Conservation (phyloP, 1,140 invertebrate genomes). For the Drosophila ironensis region DNA sequence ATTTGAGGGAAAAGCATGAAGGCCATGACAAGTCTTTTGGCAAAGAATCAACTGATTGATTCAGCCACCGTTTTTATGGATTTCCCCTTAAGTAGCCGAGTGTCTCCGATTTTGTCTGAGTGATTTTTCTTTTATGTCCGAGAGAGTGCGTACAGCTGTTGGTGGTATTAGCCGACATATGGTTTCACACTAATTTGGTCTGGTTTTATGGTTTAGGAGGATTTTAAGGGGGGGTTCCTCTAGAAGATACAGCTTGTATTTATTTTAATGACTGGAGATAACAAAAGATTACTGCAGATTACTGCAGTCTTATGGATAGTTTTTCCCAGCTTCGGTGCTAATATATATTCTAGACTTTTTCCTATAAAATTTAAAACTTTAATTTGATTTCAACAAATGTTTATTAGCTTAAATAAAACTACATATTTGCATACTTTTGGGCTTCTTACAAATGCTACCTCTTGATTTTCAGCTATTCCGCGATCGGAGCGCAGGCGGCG, state of each 20-base stretch:
- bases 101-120: neutral
- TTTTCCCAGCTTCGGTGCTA: too few relatives aligned
- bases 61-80: conserved; percentile 26
- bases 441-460: neutral
- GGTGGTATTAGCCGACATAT: conserved; percentile 6
- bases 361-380: too few relatives aligned
- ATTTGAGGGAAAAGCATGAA: neutral
- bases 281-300: too few relatives aligned
- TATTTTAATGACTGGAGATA: neutral
- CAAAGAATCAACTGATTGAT: conserved; percentile 31
- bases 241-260: too few relatives aligned
- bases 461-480: neutral
- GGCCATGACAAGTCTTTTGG: conserved; percentile 53
- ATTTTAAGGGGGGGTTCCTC: conserved; percentile 48
- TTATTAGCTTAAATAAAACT: too few relatives aligned
- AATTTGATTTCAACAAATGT: too few relatives aligned
- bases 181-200: too few relatives aligned
- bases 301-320: too few relatives aligned
- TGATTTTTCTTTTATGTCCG: conserved; percentile 5
- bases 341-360: too few relatives aligned
- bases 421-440: neutral
- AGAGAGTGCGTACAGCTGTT: conserved; percentile 5
- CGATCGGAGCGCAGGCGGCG: conserved; percentile 45
- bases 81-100: conserved; percentile 4
- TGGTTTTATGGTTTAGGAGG: conserved; percentile 26